Base-by-base conservation (phyloP, 2,888 invertebrate species). In the Sipunculus nudus region DNA sequence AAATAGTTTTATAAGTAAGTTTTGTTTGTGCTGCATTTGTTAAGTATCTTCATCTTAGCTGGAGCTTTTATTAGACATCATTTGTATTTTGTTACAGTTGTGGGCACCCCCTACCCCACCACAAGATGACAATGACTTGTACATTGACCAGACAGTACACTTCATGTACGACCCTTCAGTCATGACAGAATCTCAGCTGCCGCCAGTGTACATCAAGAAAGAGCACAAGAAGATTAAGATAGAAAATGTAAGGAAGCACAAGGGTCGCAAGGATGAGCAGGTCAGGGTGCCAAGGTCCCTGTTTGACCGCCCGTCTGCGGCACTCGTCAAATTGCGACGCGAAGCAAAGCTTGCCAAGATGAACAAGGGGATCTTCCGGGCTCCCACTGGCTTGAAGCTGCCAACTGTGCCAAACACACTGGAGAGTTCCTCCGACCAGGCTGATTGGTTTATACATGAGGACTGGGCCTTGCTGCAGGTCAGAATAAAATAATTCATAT, bases 51-150 rank as follows among this genome's bases (percentile, higher is more conserved):
- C n/a, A n/a, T n/a, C n/a, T n/a, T n/a, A n/a, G n/a, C n/a, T n/a
- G n/a, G n/a, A n/a, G n/a, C n/a, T n/a, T n/a, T n/a, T n/a, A n/a
- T n/a, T n/a, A 8, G 10, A 32, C 6, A 19, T 38, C 13, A 13
- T 38, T 13, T 23, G 8, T 8, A 8, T 16, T 50, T 13, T 41
- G 13, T 40, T 56, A 3, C 63, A 96, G 96, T 89, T 94, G 88
- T 98, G 97, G 96, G 90, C 93, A 73, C 97, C 97, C 55, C 97
- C 96, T 59, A 97, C 97, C 23, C 97, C 97, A 60, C 96, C 97
- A 13, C 90, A 92, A 81, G 92, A 93, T 82, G 95, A 95, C 76
- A 90, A 91, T 78, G 97, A 97, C 84, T 87, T 95, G 59, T 95
- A 95, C 86, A 89, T 94, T 71, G 96, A 97, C 82, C 88, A 89